Percentiles rank a stretch among this genome's conserved stretches.
Evolutionary conservation across 2,888 invertebrate species (phyloP).

Genomic region (Hemistola chrysoprasaria): DNA sequence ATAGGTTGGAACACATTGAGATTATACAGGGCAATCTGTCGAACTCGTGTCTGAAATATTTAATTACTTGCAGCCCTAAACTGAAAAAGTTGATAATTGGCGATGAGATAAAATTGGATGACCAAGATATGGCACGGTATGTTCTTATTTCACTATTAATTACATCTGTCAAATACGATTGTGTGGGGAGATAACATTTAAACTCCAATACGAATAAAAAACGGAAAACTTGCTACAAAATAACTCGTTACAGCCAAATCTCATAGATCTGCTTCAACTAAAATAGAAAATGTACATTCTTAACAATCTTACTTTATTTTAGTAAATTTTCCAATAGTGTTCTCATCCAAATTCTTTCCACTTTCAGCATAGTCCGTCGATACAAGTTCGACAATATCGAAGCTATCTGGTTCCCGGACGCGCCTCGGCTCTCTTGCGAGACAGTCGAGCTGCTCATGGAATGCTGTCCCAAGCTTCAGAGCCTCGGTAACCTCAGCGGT

Average conservation of each 20-base stretch:
- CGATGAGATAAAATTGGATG: slow-evolving; percentile 84
- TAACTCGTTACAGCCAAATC: no score
- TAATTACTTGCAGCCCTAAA: slow-evolving; percentile 83
- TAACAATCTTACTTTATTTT: no score
- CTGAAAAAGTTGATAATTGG: slow-evolving; percentile 84
- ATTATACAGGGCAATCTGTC: slow-evolving; percentile 85
- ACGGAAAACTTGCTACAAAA: no score
- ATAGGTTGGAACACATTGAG: slow-evolving; percentile 84
- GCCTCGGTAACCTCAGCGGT: slow-evolving; percentile 85
- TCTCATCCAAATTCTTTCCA: background rate
- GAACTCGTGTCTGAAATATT: slow-evolving; percentile 79
- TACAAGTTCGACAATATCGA: slow-evolving; percentile 84
- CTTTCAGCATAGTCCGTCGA: slow-evolving; percentile 84
- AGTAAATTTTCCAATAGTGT: no score
- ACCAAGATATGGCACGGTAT: slow-evolving; percentile 85
- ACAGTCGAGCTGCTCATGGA: slow-evolving; percentile 86
- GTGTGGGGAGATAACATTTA: no score
- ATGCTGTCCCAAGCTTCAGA: slow-evolving; percentile 84
- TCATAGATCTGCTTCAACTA: no score
- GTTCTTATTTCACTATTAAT: slow-evolving; percentile 23
- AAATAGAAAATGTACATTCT: no score
- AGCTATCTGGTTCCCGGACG: slow-evolving; percentile 86
- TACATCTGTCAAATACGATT: slow-evolving; percentile 1
- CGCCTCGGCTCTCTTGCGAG: slow-evolving; percentile 83
- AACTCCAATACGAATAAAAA: no score